Conservation (phyloP, 2,888 invertebrate species). For the Drosophila rubida region DNA sequence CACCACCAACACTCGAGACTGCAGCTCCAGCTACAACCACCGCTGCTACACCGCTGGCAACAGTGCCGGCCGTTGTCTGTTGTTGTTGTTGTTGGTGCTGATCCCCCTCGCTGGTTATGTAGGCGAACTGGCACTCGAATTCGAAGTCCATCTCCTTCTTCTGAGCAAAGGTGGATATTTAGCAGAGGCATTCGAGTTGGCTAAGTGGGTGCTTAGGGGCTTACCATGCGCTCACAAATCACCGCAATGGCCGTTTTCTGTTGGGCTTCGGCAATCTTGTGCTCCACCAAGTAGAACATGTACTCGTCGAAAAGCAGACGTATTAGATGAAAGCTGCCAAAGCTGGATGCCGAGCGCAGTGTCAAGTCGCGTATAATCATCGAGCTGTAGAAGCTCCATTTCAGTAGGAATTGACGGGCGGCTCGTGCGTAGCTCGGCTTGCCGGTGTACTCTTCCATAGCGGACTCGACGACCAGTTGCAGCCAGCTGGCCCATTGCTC, state of each 20-base stretch:
- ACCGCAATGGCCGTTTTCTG: constrained; percentile 97
- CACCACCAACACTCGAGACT: neutral
- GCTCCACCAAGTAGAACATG: constrained; percentile 99
- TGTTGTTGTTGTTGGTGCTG: constrained; percentile 30
- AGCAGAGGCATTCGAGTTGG: neutral
- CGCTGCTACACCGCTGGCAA: constrained; percentile 31
- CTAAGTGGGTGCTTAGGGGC: constrained; percentile 28
- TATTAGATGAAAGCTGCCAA: constrained; percentile 99
- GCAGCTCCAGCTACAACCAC: neutral
- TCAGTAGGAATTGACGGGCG: constrained; percentile 96
- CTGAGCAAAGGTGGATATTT: constrained; percentile 59
- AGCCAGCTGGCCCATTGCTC: constrained; percentile 99
- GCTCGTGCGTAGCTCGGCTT: constrained; percentile 93
- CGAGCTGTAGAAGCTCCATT: constrained; percentile 99
- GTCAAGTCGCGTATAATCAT: constrained; percentile 99
- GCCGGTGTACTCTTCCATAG: constrained; percentile 94
- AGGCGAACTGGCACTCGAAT: constrained; percentile 83
- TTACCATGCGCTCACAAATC: constrained; percentile 87
- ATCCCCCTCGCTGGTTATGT: constrained; percentile 74
- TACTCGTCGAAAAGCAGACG: constrained; percentile 99
- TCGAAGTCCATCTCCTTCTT: constrained; percentile 83
- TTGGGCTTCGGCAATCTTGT: constrained; percentile 96
- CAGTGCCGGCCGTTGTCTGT: constrained; percentile 44
- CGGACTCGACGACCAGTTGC: constrained; percentile 95
- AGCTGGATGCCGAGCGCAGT: constrained; percentile 97